Base-by-base conservation (phyloP, 2,113 vertebrate species). In the Phasianus colchicus region DNA sequence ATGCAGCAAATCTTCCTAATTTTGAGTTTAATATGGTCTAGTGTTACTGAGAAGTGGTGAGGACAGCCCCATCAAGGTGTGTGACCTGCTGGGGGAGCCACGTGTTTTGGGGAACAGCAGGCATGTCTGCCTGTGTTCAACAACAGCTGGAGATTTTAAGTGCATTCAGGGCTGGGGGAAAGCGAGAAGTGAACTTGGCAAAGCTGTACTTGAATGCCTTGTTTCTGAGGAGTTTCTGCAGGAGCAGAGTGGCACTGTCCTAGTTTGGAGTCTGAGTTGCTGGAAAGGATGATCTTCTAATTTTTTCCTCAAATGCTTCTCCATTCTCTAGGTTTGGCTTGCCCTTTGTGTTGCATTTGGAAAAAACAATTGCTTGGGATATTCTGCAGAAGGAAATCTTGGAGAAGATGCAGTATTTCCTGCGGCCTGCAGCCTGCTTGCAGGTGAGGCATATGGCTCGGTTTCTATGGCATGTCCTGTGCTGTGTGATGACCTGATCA, bases 381-480 rank as follows among this genome's bases (percentile, higher is more conserved):
- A 95, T 98, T 54, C 98, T 99, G 34, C 99, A 99, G 96, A 99
- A 99, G 94, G 99, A 99, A 61, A 99, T 99, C 89, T 96, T 99
- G 96, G 99, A 99, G 97, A 99, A 99, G 97, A 99, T 99, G 99
- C 98, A 99, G 81, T 99, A 99, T 95, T 98, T 99, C 63, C 96
- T 99, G 94, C 98, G 99, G 70, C 99, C 99, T 48, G 98, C 99
- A 6, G 99, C 98, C 73, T 99, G 99, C 97, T 95, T 99, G 92
- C 99, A 99, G 99, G 99, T 99, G 92, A 92, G 96, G 7, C 34
- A 43, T 3, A 24, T 22, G 42, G 40, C 7, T 43, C 0, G 1
- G 54, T 27, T 67, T n/a, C 8, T 50, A 12, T 78, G 63, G 40
- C 43, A 21, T 27, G 34, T 76, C 27, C 10, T 30, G 24, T 13